Evolutionary conservation across 2,797 vertebrate genomes (phyloP).

Genomic region (Sebastes taczanowskii): DNA sequence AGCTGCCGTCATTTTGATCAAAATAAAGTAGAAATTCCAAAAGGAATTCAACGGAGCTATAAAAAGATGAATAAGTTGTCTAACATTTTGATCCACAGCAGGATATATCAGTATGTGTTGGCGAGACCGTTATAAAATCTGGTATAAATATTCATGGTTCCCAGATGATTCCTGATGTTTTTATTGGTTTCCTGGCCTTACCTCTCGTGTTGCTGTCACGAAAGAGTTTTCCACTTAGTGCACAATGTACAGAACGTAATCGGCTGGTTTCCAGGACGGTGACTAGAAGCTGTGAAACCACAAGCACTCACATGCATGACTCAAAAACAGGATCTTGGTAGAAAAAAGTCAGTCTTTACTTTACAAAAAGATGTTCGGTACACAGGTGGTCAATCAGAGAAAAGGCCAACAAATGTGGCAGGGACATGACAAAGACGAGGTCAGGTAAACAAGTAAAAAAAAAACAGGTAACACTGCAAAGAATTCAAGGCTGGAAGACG

Average conservation of each 20-base stretch:
- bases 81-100: neutral
- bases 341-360: neutral
- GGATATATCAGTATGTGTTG: neutral
- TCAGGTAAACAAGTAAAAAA: neutral
- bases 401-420: neutral
- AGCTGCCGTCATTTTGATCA: neutral
- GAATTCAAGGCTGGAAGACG: neutral
- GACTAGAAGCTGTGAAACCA: neutral
- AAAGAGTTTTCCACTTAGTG: neutral
- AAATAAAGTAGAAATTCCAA: neutral
- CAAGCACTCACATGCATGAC: neutral
- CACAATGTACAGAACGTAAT: neutral
- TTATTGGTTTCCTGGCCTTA: neutral
- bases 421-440: neutral
- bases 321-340: neutral
- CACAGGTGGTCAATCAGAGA: neutral
- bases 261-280: neutral
- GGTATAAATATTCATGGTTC: neutral
- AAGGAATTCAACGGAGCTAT: neutral
- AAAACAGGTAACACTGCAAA: neutral
- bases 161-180: neutral
- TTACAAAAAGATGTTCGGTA: neutral
- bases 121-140: neutral
- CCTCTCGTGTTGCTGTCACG: neutral
- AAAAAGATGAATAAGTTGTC: neutral